Percentiles rank a stretch among this genome's conserved stretches.
Conservation (phyloP, 2,888 invertebrate genomes). For the Heliconius hortense region DNA sequence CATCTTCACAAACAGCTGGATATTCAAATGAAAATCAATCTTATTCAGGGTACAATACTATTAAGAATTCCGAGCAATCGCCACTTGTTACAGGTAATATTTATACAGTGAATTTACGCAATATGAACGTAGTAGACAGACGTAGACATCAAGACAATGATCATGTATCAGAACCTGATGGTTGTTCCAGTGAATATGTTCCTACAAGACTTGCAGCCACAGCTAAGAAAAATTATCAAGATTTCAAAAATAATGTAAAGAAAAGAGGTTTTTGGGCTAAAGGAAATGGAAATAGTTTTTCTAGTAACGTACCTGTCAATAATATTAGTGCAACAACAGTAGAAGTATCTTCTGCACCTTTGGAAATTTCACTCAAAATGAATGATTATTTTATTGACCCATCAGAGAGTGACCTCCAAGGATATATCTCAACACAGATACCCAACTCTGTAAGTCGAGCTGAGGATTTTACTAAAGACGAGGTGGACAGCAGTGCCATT, state of each 20-base stretch:
- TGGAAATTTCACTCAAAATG: constrained; percentile 6
- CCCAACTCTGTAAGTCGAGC: constrained; percentile 27
- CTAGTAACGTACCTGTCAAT: constrained; percentile 50
- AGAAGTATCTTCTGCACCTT: constrained; percentile 16
- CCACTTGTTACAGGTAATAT: constrained; percentile 71
- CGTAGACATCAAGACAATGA: constrained; percentile 47
- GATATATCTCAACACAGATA: constrained; percentile 40
- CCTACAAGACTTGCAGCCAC: constrained; percentile 71
- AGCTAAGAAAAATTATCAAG: constrained; percentile 74
- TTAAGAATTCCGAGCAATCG: constrained; percentile 59
- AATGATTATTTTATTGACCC: constrained; percentile 16
- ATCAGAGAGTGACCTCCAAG: constrained; percentile 16
- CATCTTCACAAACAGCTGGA: constrained; percentile 17
- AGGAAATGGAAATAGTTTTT: constrained; percentile 63
- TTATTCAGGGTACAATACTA: constrained; percentile 67
- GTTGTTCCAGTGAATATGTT: constrained; percentile 72
- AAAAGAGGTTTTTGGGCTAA: constrained; percentile 76
- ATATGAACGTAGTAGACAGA: constrained; percentile 59
- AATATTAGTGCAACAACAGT: constrained; percentile 34
- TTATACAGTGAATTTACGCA: constrained; percentile 66
- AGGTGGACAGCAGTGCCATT: constrained; percentile 49
- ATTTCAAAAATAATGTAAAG: constrained; percentile 73
- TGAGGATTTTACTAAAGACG: constrained; percentile 58
- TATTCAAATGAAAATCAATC: constrained; percentile 46
- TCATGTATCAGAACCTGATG: constrained; percentile 57